phyloP scores from a whole-genome alignment of 2,113 vertebrate species.

The Anguilla rostrata region DNA sequence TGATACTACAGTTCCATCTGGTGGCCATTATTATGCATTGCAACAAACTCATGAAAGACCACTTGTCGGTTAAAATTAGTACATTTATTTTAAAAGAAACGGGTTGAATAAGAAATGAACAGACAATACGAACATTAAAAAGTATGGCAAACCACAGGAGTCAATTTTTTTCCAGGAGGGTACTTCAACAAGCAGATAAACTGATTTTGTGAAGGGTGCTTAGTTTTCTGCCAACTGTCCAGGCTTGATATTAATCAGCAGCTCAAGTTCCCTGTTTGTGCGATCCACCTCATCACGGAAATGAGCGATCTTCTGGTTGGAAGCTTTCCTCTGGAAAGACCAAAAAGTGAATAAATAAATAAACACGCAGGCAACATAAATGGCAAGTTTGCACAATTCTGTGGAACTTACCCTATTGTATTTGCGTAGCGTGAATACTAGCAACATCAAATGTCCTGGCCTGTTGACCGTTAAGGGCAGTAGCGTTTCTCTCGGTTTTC shows the following conservation, averaged over 20 bases:
- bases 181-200: background rate
- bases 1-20: conserved; percentile 47
- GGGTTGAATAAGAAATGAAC: background rate
- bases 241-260: conserved; percentile 27
- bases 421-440: no score
- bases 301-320: conserved; percentile 59
- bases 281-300: conserved; percentile 60
- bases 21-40: conserved; percentile 45
- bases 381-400: background rate
- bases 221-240: background rate
- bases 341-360: background rate
- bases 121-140: background rate
- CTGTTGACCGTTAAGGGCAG: no score
- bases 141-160: background rate
- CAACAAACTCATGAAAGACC: conserved; percentile 8
- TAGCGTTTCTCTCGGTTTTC: no score
- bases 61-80: background rate
- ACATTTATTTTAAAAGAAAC: background rate
- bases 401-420: background rate
- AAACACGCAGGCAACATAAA: background rate
- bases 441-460: no score
- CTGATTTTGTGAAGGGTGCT: no score
- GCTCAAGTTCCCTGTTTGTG: conserved; percentile 40
- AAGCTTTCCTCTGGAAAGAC: conserved; percentile 57
- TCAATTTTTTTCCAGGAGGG: background rate